Evolutionary conservation across 2,888 invertebrate species (phyloP), one percentile per base, ranked within the genome.

Genomic region (Thumatha senex): DNA sequence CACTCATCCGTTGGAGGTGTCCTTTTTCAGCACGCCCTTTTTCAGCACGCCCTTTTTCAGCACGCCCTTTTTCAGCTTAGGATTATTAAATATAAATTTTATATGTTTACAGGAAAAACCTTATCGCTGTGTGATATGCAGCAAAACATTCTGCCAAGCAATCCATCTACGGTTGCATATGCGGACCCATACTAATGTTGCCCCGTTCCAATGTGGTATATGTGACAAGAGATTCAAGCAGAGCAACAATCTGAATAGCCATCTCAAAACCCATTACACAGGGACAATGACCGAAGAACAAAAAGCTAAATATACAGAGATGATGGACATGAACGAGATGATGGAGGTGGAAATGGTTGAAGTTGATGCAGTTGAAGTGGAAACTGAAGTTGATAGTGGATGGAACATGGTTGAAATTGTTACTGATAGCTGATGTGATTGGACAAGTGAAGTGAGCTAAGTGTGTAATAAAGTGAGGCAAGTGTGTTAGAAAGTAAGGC

Each of bases 101-200:
- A 38, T 31, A 43, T 43, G 13, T 7, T 36, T 35, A 41, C 47
- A 47, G 47, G 38, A 78, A 0, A 82, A 85, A 14, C 90, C 90
- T 0, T 90, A 85, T 79, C 72, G 83, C 2, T 92, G 92, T 36
- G 86, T 90, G 0, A 78, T 92, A 0, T 92, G 92, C 67, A 61
- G 62, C 7, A 90, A 90, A 43, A 67, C 78, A 0, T 92, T 92
- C 78, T 82, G 86, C 40, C 92, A 92, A 43, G 87, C 89, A 0
- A 81, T 91, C 0, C 78, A 78, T 5, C 38, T 92, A 8, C 82
- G 82, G 30, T 91, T 91, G 12, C 92, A 92, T 35, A 91, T 92
- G 90, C 49, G 91, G 0, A 89, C 89, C 0, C 91, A 91, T 53
- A 90, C 91, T 0, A 85, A 89, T 39, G 84, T 91, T 0, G 76